Base-by-base conservation (phyloP, 2,888 invertebrate species). In the Melipona bicolor region DNA sequence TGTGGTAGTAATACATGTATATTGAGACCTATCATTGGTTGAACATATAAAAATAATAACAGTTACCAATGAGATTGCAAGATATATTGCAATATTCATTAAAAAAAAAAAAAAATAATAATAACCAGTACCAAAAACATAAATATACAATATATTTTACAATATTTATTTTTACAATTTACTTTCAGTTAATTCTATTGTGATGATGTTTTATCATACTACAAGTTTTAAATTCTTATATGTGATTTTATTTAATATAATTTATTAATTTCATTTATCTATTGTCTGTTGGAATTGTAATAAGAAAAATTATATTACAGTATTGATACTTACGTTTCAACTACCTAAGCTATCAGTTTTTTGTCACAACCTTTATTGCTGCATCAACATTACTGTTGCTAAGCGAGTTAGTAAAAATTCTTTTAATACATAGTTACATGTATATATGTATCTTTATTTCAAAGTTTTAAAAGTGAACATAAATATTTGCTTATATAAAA, bases 321-420 rank as follows among this genome's bases (percentile, higher is more conserved):
- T 5, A n/a, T 67, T 13, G 19, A 21, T 19, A 67, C n/a, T 43
- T 24, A 6, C 3, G 21, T 43, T 73, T 62, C 50, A 62, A n/a
- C 32, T 56, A 54, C 9, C 9, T 36, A 54, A 56, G 43, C 24
- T 67, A 67, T 67, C 0, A 24, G 24, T 17, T 74, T 74, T 24
- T 65, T 56, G 36, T 61, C 9, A 11, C 17, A 24, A 50, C 50
- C 21, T 59, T 74, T 74, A 68, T 75, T 69, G 49, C 69, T 69
- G 69, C 4, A 76, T 77, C 70, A 32, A 36, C 64, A 56, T 65
- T 56, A 65, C 77, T 77, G 77, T 77, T 79, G 54, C 77, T 78
- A 72, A 50, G 73, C 65, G 49, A 65, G 36, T 54, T 54, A 50
- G 13, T 13, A 65, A n/a, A 54, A 77, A 49, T 65, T 62, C 15